A percentile compares a stretch with the other conserved stretches of the same genome.
Evolutionary conservation across 2,797 vertebrate genomes (phyloP).

Genomic region (Buphagus erythrorhynchus): DNA sequence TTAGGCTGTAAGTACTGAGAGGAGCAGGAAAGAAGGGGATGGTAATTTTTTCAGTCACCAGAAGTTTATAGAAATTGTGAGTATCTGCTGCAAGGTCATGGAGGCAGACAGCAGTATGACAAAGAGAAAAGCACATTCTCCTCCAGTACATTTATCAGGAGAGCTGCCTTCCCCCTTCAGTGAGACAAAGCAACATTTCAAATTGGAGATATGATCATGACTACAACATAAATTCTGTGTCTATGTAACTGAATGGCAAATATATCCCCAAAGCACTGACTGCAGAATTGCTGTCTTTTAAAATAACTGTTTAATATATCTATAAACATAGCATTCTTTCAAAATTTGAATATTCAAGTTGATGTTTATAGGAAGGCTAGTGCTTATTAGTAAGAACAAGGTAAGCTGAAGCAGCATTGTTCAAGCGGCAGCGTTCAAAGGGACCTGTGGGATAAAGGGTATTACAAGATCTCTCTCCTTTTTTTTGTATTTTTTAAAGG

Average conservation of each 20-base stretch:
- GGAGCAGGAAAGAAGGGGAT: background rate
- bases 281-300: background rate
- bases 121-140: background rate
- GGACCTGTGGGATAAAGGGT: background rate
- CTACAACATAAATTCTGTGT: background rate
- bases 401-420: background rate
- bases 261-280: background rate
- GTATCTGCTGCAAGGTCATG: background rate
- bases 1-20: background rate
- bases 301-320: background rate
- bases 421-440: background rate
- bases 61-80: background rate
- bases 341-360: background rate
- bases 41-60: background rate
- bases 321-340: background rate
- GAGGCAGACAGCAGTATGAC: background rate
- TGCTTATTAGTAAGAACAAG: background rate
- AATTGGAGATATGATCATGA: background rate
- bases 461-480: background rate
- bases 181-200: slow-evolving; percentile 8
- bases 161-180: background rate
- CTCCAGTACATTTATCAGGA: background rate
- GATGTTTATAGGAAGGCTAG: background rate
- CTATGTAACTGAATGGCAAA: background rate
- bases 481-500: slow-evolving; percentile 1